These are phyloP conservation scores for Eulemur macaco DNA, from an alignment of 2,113 vertebrate genomes.

Conservation along the genomic window DNA sequence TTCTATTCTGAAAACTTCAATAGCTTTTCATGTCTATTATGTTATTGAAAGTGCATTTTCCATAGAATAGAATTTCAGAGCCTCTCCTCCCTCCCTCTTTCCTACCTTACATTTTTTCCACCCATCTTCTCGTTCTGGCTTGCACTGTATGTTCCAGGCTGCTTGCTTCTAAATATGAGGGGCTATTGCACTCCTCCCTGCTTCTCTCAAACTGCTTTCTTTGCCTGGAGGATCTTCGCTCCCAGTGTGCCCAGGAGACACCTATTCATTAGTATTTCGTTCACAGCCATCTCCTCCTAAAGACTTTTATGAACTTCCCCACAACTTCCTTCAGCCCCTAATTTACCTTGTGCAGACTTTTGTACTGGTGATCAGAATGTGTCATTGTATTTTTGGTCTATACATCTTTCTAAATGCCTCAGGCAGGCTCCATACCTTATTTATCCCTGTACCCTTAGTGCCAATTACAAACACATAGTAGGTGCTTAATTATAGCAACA, in stretches of 20 bases:
- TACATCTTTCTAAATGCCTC: neutral
- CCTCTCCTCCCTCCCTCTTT: neutral
- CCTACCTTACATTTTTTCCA: neutral
- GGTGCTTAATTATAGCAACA: neutral
- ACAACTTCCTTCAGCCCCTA: neutral
- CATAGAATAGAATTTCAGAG: neutral
- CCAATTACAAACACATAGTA: neutral
- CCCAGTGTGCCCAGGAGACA: neutral
- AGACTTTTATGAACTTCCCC: neutral
- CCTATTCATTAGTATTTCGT: neutral
- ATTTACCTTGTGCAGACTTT: neutral
- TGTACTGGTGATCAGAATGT: neutral
- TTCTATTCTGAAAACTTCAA: neutral
- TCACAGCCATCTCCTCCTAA: neutral
- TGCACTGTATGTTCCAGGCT: neutral
- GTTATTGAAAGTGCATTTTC: constrained; percentile 9
- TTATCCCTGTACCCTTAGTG: neutral
- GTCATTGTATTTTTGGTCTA: neutral
- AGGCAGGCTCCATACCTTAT: neutral
- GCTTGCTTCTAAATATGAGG: neutral
- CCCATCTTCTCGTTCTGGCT: neutral
- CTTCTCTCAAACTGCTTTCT: neutral
- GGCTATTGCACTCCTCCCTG: neutral
- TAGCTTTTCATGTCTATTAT: neutral
- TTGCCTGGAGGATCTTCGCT: neutral